These are phyloP conservation scores for Tachina grossa DNA, from an alignment of 2,888 invertebrate genomes.

Conservation along the genomic window DNA sequence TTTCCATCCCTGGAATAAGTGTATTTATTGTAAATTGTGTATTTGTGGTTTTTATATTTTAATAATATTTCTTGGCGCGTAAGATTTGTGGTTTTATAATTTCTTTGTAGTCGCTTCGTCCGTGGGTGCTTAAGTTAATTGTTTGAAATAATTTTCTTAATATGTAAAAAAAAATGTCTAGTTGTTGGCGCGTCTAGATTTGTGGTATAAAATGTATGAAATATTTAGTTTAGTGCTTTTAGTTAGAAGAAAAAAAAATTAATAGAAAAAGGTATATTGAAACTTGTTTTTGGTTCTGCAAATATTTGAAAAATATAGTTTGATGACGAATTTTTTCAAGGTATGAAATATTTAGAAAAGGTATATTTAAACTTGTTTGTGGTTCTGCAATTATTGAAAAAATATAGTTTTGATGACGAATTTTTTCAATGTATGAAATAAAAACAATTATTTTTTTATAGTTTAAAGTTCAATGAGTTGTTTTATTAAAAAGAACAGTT, in stretches of 20 bases:
- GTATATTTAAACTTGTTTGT: no score
- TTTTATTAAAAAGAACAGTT: neutral
- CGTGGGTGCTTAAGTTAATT: neutral
- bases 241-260: neutral
- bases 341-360: no score
- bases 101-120: neutral
- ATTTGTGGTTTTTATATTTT: neutral
- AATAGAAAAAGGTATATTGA: neutral
- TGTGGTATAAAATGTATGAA: neutral
- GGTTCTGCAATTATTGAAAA: no score
- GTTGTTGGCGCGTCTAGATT: neutral
- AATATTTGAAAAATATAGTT: no score
- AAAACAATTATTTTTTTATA: no score
- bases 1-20: no score
- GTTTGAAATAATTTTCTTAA: neutral
- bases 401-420: no score
- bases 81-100: neutral
- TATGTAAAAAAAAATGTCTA: neutral
- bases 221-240: neutral
- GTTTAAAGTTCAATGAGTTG: no score
- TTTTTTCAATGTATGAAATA: no score
- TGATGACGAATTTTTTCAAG: no score
- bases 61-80: conserved; percentile 1
- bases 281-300: no score
- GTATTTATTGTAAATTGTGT: no score